phyloP scores from a whole-genome alignment of 92 coral and sea anemone species.

The Meandrina meandrites region DNA sequence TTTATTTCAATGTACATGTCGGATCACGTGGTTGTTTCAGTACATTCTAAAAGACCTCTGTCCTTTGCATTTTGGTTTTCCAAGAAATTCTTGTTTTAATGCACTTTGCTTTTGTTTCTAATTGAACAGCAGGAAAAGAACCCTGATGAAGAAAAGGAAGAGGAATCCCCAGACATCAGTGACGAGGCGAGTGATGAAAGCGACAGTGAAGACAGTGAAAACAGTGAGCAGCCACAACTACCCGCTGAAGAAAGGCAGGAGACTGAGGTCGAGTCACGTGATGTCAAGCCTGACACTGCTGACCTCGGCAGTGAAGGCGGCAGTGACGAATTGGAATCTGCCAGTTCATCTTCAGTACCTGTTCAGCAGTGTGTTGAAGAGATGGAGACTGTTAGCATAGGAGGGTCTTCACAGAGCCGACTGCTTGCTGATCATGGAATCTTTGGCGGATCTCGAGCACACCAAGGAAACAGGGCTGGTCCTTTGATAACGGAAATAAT shows the following conservation, averaged over 20 bases:
- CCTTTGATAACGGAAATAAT: conserved; percentile 63
- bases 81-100: background rate
- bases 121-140: conserved; percentile 1
- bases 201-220: conserved; percentile 21
- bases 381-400: conserved; percentile 25
- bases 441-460: conserved; percentile 30
- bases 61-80: too few species aligned
- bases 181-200: conserved; percentile 14
- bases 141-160: conserved; percentile 4
- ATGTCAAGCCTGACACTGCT: background rate
- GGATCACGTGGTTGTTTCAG: too few species aligned
- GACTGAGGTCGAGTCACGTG: background rate
- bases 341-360: background rate
- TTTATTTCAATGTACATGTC: too few species aligned
- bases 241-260: background rate
- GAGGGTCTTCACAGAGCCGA: conserved; percentile 29
- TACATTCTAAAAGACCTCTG: too few species aligned
- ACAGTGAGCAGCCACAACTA: background rate
- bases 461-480: conserved; percentile 17
- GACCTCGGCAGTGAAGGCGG: background rate
- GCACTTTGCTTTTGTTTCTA: background rate
- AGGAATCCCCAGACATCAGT: conserved; percentile 18
- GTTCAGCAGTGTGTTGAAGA: conserved; percentile 9
- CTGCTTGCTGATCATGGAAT: conserved; percentile 39
- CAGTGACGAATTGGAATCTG: background rate